Base-by-base conservation (phyloP, 2,797 vertebrate species). In the Micromesistius poutassou region DNA sequence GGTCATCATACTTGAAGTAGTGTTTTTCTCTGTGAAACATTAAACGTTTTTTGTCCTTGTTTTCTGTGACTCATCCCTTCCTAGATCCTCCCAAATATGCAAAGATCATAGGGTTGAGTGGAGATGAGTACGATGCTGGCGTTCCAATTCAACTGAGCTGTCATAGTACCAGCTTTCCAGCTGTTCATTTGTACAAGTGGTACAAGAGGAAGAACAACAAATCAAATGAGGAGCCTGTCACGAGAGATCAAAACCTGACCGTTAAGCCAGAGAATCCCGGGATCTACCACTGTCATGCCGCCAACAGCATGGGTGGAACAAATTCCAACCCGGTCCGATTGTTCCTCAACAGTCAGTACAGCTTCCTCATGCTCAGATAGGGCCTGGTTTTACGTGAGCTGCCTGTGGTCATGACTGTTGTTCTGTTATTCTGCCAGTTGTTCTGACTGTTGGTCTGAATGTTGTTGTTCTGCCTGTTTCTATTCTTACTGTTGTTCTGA, bases 31-130 rank as follows among this genome's bases (percentile, higher is more conserved):
- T 25, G 13, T 68, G 8, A 25, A 28, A 68, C n/a, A 25, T n/a
- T 5, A 68, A 68, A 28, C 2, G 9, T 4, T 25, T 55, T 22
- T 55, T 55, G 46, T 55, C 55, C 8, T 62, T 68, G 1, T 68
- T 68, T 68, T 28, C 62, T 68, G n/a, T 2, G 9, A 68, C 10
- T n/a, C 1, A 10, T 46, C 33, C 35, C 28, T 30, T 13, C 28
- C 73, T 72, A 94, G 93, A 93, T 85, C 79, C n/a, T 68, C 93
- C 92, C 55, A 88, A 90, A 74, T 22, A 72, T 10, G 66, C 82
- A 40, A 76, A 14, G 0, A 82, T 93, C 75, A 40, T 72, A 22
- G 68, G 4, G 0, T 75, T 76, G 4, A 84, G 55, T 2, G 72
- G 22, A 13, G 9, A 62, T 19, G 73, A 33, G 79, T 0, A 35